Evolutionary conservation across 2,888 invertebrate genomes (phyloP), one percentile per base, ranked within the genome.

Genomic region (Eristalis tenax): DNA sequence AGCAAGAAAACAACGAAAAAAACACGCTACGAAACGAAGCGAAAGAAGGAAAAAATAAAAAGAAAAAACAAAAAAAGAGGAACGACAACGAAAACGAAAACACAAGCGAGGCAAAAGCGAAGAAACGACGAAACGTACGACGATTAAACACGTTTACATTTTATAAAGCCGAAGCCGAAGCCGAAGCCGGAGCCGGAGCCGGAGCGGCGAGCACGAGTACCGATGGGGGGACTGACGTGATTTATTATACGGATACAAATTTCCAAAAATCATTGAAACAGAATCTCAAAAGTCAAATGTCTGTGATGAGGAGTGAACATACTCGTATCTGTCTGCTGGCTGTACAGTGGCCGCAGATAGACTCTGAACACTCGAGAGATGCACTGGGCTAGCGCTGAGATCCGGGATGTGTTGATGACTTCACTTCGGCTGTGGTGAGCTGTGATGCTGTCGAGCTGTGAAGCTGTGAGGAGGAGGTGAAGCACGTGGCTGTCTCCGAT

Each of bases 221-320:
- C 71, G 78, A 75, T 83, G 87, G 68, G 50, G 43, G 50, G 79
- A 76, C 68, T 83, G 79, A 79, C 83, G 87, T 87, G 87, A 87
- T 87, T 87, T 83, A 87, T 87, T 83, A 79, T 79, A 87, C 87
- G 87, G 87, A 87, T 83, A 87, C 82, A 82, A 78, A 78, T 70
- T 78, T 78, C 69, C 73, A 86, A 86, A 82, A 86, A 86, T 71
- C 57, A 78, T 79, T 79, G 35, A 79, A 87, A 87, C 76, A 76
- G 63, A 70, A 83, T 83, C 83, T 74, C 38, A 76, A 79, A 74
- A 71, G 63, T 57, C 74, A 66, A 76, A 70, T 70, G 76, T 59
- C 59, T 59, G 59, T 40, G 50, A 15, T 11, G 22, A 38, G 32
- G 50, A 56, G 50, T 50, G 68, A 35, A 18, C 4, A 56, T n/a